phyloP scores from a whole-genome alignment of 2,888 invertebrate species.

The Tubulanus polymorphus region DNA sequence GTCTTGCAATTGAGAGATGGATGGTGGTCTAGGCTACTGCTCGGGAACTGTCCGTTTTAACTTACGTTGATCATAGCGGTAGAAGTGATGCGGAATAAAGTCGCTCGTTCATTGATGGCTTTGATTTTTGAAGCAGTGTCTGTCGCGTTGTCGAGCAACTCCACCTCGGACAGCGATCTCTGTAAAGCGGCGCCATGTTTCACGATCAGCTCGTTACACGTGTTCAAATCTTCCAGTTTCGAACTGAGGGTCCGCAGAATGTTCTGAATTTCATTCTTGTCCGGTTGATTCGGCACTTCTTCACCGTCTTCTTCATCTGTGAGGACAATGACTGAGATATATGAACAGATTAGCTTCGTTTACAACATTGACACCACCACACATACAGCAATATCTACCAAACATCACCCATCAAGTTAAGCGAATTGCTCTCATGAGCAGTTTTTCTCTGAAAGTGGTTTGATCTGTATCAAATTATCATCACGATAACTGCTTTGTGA shows the following conservation, averaged over 20 bases:
- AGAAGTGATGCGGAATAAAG: conserved; percentile 89
- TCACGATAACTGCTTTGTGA: too few species aligned
- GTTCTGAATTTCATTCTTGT: conserved; percentile 58
- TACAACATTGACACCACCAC: too few species aligned
- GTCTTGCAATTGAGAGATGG: too few species aligned
- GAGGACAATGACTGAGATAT: too few species aligned
- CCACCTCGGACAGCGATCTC: conserved; percentile 54
- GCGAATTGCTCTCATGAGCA: too few species aligned
- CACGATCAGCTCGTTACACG: conserved; percentile 84
- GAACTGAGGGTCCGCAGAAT: conserved; percentile 64
- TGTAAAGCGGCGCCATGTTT: conserved; percentile 84
- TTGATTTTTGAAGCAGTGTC: conserved; percentile 59
- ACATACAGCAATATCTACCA: too few species aligned
- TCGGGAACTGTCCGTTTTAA: too few species aligned
- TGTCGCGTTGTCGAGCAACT: conserved; percentile 43
- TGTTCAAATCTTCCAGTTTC: conserved; percentile 83
- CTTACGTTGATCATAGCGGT: conserved; percentile 94
- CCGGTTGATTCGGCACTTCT: conserved; percentile 41
- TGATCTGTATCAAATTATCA: too few species aligned
- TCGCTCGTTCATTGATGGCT: conserved; percentile 87
- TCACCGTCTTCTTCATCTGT: conserved; percentile 69
- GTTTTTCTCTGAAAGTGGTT: too few species aligned
- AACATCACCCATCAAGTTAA: too few species aligned
- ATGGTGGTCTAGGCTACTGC: too few species aligned
- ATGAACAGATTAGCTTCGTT: too few species aligned